Base-by-base conservation (phyloP, 2,113 vertebrate species). In the Catharus fuscescens region DNA sequence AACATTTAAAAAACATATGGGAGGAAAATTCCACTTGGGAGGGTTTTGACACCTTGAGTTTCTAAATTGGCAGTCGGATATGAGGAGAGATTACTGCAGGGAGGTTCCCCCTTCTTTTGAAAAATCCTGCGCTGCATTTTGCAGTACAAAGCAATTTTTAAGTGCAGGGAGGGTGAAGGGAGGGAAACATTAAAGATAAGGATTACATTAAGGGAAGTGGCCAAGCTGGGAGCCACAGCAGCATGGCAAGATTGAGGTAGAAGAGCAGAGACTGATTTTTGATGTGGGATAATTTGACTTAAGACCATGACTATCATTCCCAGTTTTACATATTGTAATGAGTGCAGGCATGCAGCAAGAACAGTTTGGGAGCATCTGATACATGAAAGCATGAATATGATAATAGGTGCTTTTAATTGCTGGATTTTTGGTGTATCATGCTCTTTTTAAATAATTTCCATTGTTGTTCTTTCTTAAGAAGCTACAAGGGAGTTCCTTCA, bases 311-410 rank as follows among this genome's bases (percentile, higher is more conserved):
- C 76, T 73, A 66, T 95, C 88, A 18, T 66, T 92, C 40, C 17
- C 70, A 71, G 14, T 90, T 94, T 93, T 93, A 90, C 90, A 92
- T 69, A 31, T 38, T 60, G 59, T 93, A 77, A 94, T 96, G 95
- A 96, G 93, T 45, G 59, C 90, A 86, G 90, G 52, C 83, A 36
- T 78, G 73, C 17, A 6, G 76, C 74, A 82, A 78, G 87, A 88
- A 54, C 60, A 92, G 72, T 92, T 79, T 71, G 72, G 84, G 65
- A 95, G 40, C 88, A 90, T 92, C 79, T 94, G 94, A 96, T 94
- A 92, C 60, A 53, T 76, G 79, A 90, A 96, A 86, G 60, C 20
- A 86, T 90, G 92, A 94, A 95, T 96, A 80, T 32, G 25, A 74
- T 93, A 92, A 92, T 92, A 88, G 76, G 23, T 7, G 6, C 6